Percentiles rank a stretch among this genome's conserved stretches.
Evolutionary conservation across 2,797 vertebrate species (phyloP).

Genomic region (Prionace glauca): DNA sequence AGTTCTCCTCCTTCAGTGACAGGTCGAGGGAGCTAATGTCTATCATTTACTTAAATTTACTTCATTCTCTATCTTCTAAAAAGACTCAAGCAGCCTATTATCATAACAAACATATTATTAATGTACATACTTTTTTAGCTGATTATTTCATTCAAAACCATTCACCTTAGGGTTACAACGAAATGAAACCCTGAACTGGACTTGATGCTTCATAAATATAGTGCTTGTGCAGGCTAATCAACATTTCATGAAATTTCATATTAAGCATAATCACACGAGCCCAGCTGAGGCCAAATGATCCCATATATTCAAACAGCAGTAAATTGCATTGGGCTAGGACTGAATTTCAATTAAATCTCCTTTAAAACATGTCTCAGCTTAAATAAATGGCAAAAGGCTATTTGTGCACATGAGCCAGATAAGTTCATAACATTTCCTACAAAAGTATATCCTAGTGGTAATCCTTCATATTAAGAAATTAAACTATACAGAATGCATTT

Average conservation of each 20-base stretch:
- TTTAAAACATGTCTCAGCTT: conserved; percentile 67
- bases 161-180: conserved; percentile 65
- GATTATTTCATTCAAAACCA: conserved; percentile 81
- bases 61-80: conserved; percentile 51
- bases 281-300: conserved; percentile 70
- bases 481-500: neutral
- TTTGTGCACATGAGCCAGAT: conserved; percentile 57
- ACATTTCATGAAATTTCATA: conserved; percentile 74
- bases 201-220: conserved; percentile 67
- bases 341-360: conserved; percentile 80
- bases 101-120: conserved; percentile 82
- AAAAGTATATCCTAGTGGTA: neutral
- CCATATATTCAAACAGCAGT: conserved; percentile 72
- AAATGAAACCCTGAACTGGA: conserved; percentile 72
- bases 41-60: conserved; percentile 27
- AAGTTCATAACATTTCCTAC: conserved; percentile 48
- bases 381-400: conserved; percentile 64
- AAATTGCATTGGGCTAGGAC: conserved; percentile 69
- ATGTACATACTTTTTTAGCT: conserved; percentile 67
- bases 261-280: conserved; percentile 62
- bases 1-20: neutral
- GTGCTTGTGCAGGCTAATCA: conserved; percentile 71
- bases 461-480: neutral
- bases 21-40: neutral
- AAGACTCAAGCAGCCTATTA: conserved; percentile 65